Conservation (phyloP, 2,113 vertebrate genomes). For the Todiramphus chloris region DNA sequence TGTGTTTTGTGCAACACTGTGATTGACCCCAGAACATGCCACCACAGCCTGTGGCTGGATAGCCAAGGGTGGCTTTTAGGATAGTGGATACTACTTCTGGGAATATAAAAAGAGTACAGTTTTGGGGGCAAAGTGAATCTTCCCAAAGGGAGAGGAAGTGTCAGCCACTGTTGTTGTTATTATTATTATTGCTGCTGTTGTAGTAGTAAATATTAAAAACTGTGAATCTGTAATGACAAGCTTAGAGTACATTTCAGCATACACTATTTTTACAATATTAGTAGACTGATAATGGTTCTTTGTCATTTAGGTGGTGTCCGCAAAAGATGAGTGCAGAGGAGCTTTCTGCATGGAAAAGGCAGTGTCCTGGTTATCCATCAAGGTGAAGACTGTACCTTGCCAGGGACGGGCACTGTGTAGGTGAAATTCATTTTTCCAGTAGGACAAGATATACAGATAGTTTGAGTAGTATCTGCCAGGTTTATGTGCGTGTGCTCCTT, state of each 20-base stretch:
- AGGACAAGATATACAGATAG: neutral
- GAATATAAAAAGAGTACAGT: neutral
- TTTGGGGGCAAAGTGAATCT: neutral
- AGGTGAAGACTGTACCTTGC: neutral
- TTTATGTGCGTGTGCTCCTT: rapidly evolving
- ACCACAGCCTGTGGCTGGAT: rapidly evolving
- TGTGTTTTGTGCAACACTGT: neutral
- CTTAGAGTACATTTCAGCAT: neutral
- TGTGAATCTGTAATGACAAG: neutral
- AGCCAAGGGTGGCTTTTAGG: neutral
- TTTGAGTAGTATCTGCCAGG: neutral
- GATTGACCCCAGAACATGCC: neutral
- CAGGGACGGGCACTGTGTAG: neutral
- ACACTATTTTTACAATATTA: neutral
- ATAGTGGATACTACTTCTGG: neutral
- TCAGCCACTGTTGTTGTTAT: neutral
- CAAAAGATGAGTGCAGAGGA: neutral
- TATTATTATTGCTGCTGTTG: neutral
- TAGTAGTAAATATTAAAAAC: neutral
- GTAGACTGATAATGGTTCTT: neutral
- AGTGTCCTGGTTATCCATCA: neutral
- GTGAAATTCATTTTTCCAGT: neutral
- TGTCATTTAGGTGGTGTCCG: neutral
- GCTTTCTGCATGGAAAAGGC: neutral
- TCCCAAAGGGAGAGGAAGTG: neutral